Conservation (phyloP, 1,140 invertebrate species). For the Macrotrachela quadricornifera region DNA sequence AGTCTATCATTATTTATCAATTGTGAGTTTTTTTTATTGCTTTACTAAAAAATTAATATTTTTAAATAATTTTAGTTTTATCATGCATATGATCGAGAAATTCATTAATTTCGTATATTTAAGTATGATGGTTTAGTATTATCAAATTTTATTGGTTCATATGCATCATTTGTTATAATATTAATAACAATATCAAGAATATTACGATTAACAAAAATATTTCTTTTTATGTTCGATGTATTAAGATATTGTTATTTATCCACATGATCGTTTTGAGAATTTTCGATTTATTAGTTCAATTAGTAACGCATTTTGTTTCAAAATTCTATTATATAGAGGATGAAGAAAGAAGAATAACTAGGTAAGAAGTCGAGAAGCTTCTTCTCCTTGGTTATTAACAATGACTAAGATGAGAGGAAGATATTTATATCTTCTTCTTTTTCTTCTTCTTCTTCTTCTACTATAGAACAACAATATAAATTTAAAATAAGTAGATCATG, state of each 20-base stretch:
- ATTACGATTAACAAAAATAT: slow-evolving; percentile 37
- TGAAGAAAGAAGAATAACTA: slow-evolving; percentile 14
- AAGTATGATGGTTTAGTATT: slow-evolving; percentile 50
- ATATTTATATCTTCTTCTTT: neutral
- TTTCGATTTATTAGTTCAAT: slow-evolving; percentile 11
- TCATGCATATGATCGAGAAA: slow-evolving; percentile 40
- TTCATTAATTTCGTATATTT: slow-evolving; percentile 31
- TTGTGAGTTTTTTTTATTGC: slow-evolving; percentile 58
- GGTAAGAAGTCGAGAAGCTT: slow-evolving; percentile 11
- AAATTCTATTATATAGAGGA: neutral
- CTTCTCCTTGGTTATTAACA: slow-evolving; percentile 28
- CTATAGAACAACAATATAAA: slow-evolving; percentile 48
- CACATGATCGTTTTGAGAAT: slow-evolving; percentile 3
- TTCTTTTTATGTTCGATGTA: slow-evolving; percentile 54
- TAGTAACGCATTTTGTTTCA: slow-evolving; percentile 8
- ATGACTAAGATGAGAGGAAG: slow-evolving; percentile 16
- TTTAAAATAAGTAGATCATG: slow-evolving; percentile 56
- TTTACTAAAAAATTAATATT: slow-evolving; percentile 34
- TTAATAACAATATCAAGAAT: slow-evolving; percentile 62
- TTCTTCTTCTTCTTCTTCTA: slow-evolving; percentile 44
- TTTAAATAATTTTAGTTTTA: slow-evolving; percentile 46
- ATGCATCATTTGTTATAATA: slow-evolving; percentile 71
- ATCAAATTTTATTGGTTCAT: slow-evolving; percentile 68
- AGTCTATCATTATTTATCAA: slow-evolving; percentile 47
- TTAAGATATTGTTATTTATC: slow-evolving; percentile 32